Evolutionary conservation across 2,113 vertebrate genomes (phyloP), one percentile per base, ranked within the genome.

Genomic region (Corydoras maculifer): DNA sequence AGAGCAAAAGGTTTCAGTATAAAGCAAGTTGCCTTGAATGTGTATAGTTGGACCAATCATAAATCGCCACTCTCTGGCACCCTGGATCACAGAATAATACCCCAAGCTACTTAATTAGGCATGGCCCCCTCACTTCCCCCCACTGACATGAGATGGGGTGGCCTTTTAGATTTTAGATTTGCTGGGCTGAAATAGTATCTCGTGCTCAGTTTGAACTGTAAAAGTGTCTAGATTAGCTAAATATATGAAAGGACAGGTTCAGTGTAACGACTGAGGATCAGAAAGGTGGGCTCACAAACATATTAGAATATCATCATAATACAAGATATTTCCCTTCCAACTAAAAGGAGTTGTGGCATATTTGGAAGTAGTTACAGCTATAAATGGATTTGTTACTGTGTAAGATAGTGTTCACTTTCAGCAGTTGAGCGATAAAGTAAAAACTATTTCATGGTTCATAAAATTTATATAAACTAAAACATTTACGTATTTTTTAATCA

Each of bases 41-140:
- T 78, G 72, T 58, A 63, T 70, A 66, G 64, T 53, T 10, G 70
- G 9, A 54, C 32, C 72, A 48, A 71, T 73, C 74, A 77, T 70
- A 74, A 75, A 76, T 76, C 68, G 35, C 50, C 25, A 54, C 31
- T 58, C 66, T 25, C 48, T 51, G 65, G 65, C 50, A 15, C 31
- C 32, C 31, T 64, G 32, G 70, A 63, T 68, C 76, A 69, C 63
- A 68, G 63, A 79, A 74, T 67, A 76, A 74, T 79, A 76, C 67
- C 53, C 49, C 53, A 43, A 25, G 35, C 72, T 51, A 69, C 74
- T 79, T 79, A 69, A 79, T 79, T 77, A 77, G 72, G 64, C 62
- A 65, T 43, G 35, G 50, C 62, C 70, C 66, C 70, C 66, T 58
- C 60, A 53, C 43, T 70, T 71, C 9, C 25, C 51, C 48, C 30